Evolutionary conservation across 2,113 vertebrate genomes (phyloP), one percentile per base, ranked within the genome.

Genomic region (Clinocottus analis): DNA sequence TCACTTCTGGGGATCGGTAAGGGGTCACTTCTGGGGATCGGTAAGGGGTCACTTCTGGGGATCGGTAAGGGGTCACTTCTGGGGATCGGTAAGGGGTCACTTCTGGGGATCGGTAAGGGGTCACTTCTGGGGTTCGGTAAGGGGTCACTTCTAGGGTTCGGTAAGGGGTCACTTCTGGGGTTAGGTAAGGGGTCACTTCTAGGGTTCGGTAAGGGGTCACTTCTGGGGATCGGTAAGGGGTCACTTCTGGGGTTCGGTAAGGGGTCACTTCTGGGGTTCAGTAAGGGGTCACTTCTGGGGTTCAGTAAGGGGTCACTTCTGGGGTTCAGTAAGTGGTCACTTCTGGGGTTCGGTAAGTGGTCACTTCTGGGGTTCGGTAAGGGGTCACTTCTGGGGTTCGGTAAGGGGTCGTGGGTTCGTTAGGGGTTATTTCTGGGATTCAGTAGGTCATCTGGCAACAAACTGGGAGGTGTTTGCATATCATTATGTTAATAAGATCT

Each of bases 401-500:
- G n/a, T n/a, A n/a, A n/a, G n/a, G n/a, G n/a, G n/a, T n/a, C n/a
- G n/a, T n/a, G n/a, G n/a, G n/a, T n/a, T n/a, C n/a, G n/a, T n/a
- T n/a, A n/a, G n/a, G n/a, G n/a, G n/a, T n/a, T n/a, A n/a, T 43
- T 39, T 56, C 94, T 93, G 23, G 51, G 49, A 79, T 81, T 80
- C 83, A 72, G 68, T 85, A 55, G 73, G 74, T 95, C 95, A 95
- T 94, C 94, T 94, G 94, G 95, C 95, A 96, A 95, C 77, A 95
- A 92, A 93, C 91, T 93, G 95, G 94, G 93, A 95, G 94, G 92
- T 90, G 81, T 82, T 92, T 93, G 91, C 90, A 85, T 89, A 92
- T 89, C 68, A 93, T 94, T 63, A 83, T 58, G 93, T 95, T 94
- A 96, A 95, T 95, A 95, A 95, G 94, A 94, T 93, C 94, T 96